Base-by-base conservation (phyloP, 2,113 vertebrate genomes). In the Athene cunicularia region DNA sequence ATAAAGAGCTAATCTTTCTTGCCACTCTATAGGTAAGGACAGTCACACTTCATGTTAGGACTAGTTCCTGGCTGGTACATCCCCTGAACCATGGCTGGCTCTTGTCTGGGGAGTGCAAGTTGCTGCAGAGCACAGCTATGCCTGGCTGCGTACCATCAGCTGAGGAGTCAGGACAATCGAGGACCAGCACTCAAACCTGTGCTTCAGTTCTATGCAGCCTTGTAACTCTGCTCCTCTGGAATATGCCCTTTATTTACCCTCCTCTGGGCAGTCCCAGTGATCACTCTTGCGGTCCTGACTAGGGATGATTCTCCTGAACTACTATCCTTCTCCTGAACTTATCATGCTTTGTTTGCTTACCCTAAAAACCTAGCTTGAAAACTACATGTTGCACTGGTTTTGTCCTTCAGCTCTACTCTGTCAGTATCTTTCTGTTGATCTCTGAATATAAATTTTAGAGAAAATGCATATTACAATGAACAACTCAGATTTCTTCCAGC, bases 81-180 rank as follows among this genome's bases (percentile, higher is more conserved):
- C 9, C 16, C 21, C 13, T 33, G 43, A 75, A 70, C 49, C 9
- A 18, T 21, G 5, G 8, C 60, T 28, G 9, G 15, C 18, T 64
- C 12, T 62, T 32, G 4, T 58, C 24, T 33, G 18, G 49, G n/a
- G 21, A 32, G 4, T 14, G 11, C 9, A n/a, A 35, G 12, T 2
- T 53, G 33, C 55, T 53, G 12, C 17, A 63, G 33, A 63, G 21
- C 28, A 24, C 33, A 63, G 37, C 15, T 58, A 5, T 33, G 28
- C 6, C 35, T 18, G 39, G 41, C 35, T 33, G 33, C 11, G 7
- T n/a, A 9, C 18, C 11, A 9, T 28, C 21, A 35, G 0, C 1
- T 37, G 15, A 50, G 20, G 9, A 56, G 53, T n/a, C 21, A 43
- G 41, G 21, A 52, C 43, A 27, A 20, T 23, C 17, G 52, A 79